Conservation (phyloP, 2,797 vertebrate genomes). For the Sarcoramphus papa region DNA sequence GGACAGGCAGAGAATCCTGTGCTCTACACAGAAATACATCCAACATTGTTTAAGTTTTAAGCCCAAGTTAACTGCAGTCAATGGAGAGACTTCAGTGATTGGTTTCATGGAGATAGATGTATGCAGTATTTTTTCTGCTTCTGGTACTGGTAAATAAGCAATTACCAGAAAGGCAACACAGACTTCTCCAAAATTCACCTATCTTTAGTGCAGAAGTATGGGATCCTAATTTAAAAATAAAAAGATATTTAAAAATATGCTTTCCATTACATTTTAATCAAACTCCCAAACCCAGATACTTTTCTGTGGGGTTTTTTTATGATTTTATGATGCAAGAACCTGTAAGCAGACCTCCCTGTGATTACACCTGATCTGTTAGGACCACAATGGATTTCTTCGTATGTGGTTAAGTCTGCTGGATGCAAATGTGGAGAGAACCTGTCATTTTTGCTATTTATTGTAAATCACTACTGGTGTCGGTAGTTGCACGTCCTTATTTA, state of each 20-base stretch:
- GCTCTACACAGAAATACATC: background rate
- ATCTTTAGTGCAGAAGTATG: background rate
- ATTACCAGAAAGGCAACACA: background rate
- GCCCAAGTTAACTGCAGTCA: background rate
- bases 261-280: background rate
- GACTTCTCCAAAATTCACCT: background rate
- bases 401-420: background rate
- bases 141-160: background rate
- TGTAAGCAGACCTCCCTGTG: background rate
- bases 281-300: background rate
- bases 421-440: background rate
- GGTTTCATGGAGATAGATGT: background rate
- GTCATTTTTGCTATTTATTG: background rate
- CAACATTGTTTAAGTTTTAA: background rate
- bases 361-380: background rate
- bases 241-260: background rate
- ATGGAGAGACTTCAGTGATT: background rate
- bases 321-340: background rate
- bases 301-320: background rate
- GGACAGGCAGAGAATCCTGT: background rate
- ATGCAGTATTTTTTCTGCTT: background rate
- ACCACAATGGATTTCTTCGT: background rate
- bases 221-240: background rate
- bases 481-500: background rate
- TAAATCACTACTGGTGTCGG: background rate